Evolutionary conservation across 1,140 invertebrate species (phyloP).

Genomic region (Zeugodacus cucurbitae): DNA sequence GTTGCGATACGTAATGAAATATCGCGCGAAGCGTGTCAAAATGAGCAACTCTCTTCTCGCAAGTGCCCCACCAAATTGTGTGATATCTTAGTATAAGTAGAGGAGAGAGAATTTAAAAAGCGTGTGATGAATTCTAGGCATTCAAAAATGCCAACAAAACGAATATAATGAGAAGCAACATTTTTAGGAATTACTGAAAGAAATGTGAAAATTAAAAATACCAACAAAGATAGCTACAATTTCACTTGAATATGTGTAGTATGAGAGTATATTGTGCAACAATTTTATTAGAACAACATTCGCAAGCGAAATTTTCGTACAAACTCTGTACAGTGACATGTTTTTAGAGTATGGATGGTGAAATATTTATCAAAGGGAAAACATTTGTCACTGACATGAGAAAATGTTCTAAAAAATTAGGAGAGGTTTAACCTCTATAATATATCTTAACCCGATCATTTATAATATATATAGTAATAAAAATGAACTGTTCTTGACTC

Average conservation of each 20-base stretch:
- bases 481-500: no score
- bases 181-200: background rate
- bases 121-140: background rate
- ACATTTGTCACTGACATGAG: no score
- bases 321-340: no score
- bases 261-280: no score
- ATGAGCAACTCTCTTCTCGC: background rate
- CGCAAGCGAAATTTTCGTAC: no score
- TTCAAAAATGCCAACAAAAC: background rate
- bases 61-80: background rate
- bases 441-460: no score
- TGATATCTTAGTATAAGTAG: background rate
- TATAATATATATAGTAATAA: no score
- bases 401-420: no score
- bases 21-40: constrained; percentile 4
- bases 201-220: constrained; percentile 39
- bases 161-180: background rate
- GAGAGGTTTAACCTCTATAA: no score
- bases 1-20: background rate
- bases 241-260: background rate
- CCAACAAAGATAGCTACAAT: constrained; percentile 1
- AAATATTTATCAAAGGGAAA: no score
- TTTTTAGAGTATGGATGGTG: no score
- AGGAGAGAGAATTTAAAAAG: background rate
- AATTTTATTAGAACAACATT: no score